phyloP scores from a whole-genome alignment of 2,888 invertebrate species.

The Plebejus melissa region DNA sequence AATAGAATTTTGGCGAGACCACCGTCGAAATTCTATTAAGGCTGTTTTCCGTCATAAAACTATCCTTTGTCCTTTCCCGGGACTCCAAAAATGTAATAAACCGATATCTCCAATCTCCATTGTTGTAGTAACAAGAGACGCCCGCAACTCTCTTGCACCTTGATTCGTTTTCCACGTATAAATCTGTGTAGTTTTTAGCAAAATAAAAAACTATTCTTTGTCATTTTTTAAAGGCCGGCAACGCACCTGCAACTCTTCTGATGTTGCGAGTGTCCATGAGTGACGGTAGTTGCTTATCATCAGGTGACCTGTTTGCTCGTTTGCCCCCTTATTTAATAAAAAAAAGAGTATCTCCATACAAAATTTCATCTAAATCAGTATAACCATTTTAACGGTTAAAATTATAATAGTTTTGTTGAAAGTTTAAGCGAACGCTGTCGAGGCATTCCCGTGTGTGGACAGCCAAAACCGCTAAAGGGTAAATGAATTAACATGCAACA shows the following conservation, averaged over 20 bases:
- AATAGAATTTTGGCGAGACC: background rate
- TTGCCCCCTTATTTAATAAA: no score
- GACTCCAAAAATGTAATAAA: background rate
- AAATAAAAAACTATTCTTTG: no score
- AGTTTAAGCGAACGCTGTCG: background rate
- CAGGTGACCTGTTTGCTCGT: no score
- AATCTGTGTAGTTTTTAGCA: background rate
- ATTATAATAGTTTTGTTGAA: background rate
- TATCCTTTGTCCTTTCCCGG: background rate
- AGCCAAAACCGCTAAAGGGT: background rate
- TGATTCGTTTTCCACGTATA: background rate
- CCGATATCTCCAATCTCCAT: background rate
- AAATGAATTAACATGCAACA: constrained; percentile 16
- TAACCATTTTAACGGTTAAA: no score
- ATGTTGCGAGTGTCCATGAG: no score
- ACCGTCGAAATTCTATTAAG: background rate
- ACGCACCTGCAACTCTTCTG: no score
- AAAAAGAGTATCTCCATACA: no score
- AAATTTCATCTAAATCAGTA: no score
- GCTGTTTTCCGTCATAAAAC: background rate
- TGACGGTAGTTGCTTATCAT: no score
- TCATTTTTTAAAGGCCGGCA: no score
- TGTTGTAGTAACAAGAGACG: background rate
- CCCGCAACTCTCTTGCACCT: background rate
- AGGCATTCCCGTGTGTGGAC: background rate